Evolutionary conservation across 2,888 invertebrate genomes (phyloP).

Genomic region (Cheilosia pagana): DNA sequence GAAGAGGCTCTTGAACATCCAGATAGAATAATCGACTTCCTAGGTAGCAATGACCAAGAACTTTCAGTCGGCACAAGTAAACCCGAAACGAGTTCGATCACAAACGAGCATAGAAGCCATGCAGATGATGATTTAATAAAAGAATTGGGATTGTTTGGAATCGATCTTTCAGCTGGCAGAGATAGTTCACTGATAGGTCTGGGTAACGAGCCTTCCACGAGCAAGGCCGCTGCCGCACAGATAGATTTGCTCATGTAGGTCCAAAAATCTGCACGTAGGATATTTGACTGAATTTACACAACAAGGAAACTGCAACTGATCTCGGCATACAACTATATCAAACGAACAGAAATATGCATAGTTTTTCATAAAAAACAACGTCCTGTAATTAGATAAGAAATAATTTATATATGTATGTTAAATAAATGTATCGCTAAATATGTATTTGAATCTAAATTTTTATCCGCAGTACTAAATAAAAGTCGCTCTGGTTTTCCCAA

Average conservation of each 20-base stretch:
- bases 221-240: conserved; percentile 44
- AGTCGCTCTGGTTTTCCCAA: too few relatives aligned
- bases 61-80: conserved; percentile 33
- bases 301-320: conserved; percentile 23
- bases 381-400: conserved; percentile 34
- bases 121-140: conserved; percentile 83
- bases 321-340: conserved; percentile 51
- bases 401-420: conserved; percentile 44
- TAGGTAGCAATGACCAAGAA: conserved; percentile 34
- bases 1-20: conserved; percentile 80
- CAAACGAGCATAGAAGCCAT: conserved; percentile 32
- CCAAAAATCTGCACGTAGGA: neutral
- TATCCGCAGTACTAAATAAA: neutral
- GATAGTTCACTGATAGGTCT: neutral
- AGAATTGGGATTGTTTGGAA: conserved; percentile 86
- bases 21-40: conserved; percentile 79
- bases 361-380: conserved; percentile 15
- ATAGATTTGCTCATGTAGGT: conserved; percentile 58
- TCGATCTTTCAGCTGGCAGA: conserved; percentile 79
- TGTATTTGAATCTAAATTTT: neutral
- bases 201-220: conserved; percentile 49
- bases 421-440: conserved; percentile 39
- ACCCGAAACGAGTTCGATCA: conserved; percentile 4
- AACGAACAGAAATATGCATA: neutral
- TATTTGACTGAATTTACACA: conserved; percentile 39